Base-by-base conservation (phyloP, 2,888 invertebrate genomes). In the Acrobeloides nanus region DNA sequence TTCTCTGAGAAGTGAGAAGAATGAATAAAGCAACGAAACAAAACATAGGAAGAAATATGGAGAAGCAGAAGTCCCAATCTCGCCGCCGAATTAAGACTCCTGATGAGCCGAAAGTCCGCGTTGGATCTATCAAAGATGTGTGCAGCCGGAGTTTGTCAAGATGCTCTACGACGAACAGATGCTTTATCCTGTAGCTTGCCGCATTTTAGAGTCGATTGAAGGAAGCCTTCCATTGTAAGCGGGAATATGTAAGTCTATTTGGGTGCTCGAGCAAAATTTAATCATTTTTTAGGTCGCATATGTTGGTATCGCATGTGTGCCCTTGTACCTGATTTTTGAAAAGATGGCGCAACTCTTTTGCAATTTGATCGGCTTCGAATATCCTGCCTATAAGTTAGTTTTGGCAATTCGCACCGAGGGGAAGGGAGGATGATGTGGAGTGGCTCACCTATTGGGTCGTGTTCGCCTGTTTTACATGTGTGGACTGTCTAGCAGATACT, bases 361-460 rank as follows among this genome's bases (percentile, higher is more conserved):
- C 53, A 60, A 59, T 38, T 24, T 60, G 32, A 60, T 60, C 48
- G 60, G 60, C 10, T 54, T 61, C 42, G 35, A 8, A n/a, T 60
- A 55, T 33, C 60, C 61, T 7, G 48, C 57, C 12, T 57, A 60
- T 34, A 46, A 35, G 24, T 57, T 53, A 23, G 53, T 61, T 29
- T 53, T 48, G 46, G 80, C 80, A 2, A 75, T 81, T 34, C 79
- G 80, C 58, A 75, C 75, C 21, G 42, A 54, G 7, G 61, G 67
- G 51, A n/a, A 79, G 79, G 61, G 78, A 79, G 34, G 55, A 60
- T 44, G 57, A 61, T 38, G 48, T 57, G 29, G 72, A 89, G 78
- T 95, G 93, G 93, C 80, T 95, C 35, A 35, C 35, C 7, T 35
- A 35, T 23, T 35, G 35, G 35, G 29, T 29, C n/a, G 29, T 8